Evolutionary conservation across 2,113 vertebrate species (phyloP).

Genomic region (Daphoenositta chrysoptera): DNA sequence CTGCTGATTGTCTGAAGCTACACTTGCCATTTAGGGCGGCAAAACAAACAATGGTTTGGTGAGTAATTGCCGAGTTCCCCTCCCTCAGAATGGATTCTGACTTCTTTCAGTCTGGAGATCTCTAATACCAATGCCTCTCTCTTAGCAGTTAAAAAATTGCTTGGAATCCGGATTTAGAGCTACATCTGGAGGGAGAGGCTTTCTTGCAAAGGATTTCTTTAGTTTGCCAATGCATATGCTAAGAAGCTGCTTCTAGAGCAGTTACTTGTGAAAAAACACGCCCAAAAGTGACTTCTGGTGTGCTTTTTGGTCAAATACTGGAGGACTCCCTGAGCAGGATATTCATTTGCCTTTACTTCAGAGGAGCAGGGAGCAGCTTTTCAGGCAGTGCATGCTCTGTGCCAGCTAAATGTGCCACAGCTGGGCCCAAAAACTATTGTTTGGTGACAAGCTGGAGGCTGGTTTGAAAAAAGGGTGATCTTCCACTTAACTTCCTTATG

Average conservation of each 20-base stretch:
- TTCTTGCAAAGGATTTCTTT: not conserved
- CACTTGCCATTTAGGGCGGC: not conserved
- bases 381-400: not conserved
- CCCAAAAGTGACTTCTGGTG: not conserved
- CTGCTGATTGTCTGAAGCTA: not conserved
- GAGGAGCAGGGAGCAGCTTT: not conserved
- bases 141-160: not conserved
- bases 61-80: not conserved
- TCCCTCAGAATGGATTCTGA: not conserved
- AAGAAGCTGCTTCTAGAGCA: not conserved
- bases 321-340: not conserved
- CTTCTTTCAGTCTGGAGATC: not conserved
- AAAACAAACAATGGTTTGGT: not conserved
- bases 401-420: not conserved
- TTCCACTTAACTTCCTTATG: not conserved
- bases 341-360: not conserved
- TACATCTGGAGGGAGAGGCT: not conserved
- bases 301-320: not conserved
- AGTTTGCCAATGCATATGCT: not conserved
- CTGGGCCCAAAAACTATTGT: not conserved
- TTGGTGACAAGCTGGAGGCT: not conserved
- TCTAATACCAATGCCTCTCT: not conserved
- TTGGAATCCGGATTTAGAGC: not conserved
- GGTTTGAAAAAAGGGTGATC: not conserved
- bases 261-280: not conserved